These are phyloP conservation scores for Protonemura montana DNA, from an alignment of 2,888 invertebrate genomes.

Conservation along the genomic window DNA sequence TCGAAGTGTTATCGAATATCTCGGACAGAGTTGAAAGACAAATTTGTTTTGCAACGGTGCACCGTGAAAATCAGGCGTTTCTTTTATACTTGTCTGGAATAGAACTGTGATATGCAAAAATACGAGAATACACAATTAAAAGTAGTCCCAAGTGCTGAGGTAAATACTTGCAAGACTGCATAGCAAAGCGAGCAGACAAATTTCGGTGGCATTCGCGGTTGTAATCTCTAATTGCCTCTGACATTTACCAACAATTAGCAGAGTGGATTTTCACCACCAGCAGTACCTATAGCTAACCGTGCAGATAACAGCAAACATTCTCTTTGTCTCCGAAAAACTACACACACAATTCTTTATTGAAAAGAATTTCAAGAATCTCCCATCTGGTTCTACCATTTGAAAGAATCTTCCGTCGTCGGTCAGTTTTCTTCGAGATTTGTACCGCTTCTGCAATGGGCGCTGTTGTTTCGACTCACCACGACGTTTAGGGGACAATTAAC, in stretches of 20 bases:
- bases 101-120: constrained; percentile 12
- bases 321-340: constrained; percentile 7
- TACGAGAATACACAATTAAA: not conserved
- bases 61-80: not conserved
- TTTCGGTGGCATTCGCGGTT: not conserved
- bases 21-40: not conserved
- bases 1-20: not conserved
- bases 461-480: not conserved
- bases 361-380: not conserved
- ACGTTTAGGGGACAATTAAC: not conserved
- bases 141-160: not conserved
- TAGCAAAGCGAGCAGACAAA: constrained; percentile 7
- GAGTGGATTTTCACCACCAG: not conserved
- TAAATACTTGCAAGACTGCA: constrained; percentile 4
- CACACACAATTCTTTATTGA: constrained; percentile 12
- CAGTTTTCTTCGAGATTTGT: not conserved
- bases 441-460: not conserved
- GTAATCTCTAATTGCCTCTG: constrained; percentile 12
- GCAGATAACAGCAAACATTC: constrained; percentile 5
- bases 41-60: not conserved
- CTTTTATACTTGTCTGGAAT: constrained; percentile 12
- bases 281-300: not conserved
- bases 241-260: not conserved
- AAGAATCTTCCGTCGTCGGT: not conserved
- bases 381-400: constrained; percentile 7